Conservation (phyloP, 2,113 vertebrate species). For the Accipiter cooperii region DNA sequence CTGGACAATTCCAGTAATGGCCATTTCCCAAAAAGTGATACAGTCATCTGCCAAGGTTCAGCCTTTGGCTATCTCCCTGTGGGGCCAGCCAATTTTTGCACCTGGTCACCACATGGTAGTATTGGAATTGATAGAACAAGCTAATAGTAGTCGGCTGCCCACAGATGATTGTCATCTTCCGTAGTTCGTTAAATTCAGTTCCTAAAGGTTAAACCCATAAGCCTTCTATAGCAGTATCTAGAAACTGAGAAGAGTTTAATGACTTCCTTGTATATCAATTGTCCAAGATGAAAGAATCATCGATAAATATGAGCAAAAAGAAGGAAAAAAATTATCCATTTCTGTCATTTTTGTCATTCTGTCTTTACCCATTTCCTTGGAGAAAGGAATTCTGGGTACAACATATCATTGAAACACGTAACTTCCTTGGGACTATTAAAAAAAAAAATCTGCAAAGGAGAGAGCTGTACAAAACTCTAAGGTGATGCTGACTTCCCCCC, state of each 20-base stretch:
- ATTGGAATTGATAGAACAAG: neutral
- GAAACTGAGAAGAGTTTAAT: neutral
- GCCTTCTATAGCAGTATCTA: neutral
- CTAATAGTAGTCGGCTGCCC: neutral
- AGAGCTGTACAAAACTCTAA: neutral
- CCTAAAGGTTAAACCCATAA: neutral
- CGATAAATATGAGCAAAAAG: neutral
- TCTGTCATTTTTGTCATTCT: neutral
- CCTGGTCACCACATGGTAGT: neutral
- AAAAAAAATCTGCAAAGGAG: neutral
- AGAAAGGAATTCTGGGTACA: neutral
- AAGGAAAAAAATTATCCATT: fast-evolving
- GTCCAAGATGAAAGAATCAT: neutral
- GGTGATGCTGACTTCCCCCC: neutral
- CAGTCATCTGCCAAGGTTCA: neutral
- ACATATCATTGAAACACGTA: neutral
- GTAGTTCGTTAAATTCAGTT: neutral
- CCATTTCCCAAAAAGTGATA: neutral
- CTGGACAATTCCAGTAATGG: neutral
- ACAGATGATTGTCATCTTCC: neutral
- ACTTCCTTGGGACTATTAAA: neutral
- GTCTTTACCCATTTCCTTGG: neutral
- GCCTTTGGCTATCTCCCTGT: neutral
- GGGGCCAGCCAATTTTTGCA: neutral
- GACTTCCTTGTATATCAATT: neutral